Base-by-base conservation (phyloP, 2,113 vertebrate genomes). In the Acinonyx jubatus region DNA sequence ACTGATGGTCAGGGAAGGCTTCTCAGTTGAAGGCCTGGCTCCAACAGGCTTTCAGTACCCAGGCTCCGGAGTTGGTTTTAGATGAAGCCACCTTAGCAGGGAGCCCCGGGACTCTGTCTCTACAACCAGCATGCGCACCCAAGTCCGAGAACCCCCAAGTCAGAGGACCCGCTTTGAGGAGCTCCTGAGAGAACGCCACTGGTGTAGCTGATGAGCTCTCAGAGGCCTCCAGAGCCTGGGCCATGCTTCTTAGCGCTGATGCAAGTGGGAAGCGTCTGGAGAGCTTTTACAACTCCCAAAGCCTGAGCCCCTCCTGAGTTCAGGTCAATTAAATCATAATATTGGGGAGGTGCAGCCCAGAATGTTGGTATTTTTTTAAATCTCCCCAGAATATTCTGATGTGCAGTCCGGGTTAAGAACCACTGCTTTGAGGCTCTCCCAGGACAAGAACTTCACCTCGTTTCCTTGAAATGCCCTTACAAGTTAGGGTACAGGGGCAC, bases 101-200 rank as follows among this genome's bases (percentile, higher is more conserved):
- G n/a, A 52, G n/a, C 55, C n/a, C 57, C 38, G 57, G 74, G n/a
- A 65, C 33, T 50, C 68, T 57, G 27, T 61, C 69, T 52, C 84
- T 89, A 10, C 79, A 36, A 78, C 36, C 41, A 71, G 55, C 33
- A 33, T 1, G 45, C 36, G 84, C 61, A 57, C 7, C 9, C 33
- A 52, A 69, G 55, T 55, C 48, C 29, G 71, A 92, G 93, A 89
- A 63, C 33, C 19, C 25, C 71, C 29, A n/a, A 9, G 29, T 13
- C 57, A 81, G 93, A 73, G 55, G 41, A 23, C 69, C 91, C 33
- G 33, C 71, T 85, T 3, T 31, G 66, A 76, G 80, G 83, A 21
- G n/a, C 10, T 66, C 41, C 25, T 8, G 45, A 14, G 4, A 31
- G 52, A 36, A 5, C n/a, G 3, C 14, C 33, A 0, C 7, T 13